Evolutionary conservation across 1,140 invertebrate species (phyloP), one percentile per base, ranked within the genome.

Genomic region (Megathymus violae): DNA sequence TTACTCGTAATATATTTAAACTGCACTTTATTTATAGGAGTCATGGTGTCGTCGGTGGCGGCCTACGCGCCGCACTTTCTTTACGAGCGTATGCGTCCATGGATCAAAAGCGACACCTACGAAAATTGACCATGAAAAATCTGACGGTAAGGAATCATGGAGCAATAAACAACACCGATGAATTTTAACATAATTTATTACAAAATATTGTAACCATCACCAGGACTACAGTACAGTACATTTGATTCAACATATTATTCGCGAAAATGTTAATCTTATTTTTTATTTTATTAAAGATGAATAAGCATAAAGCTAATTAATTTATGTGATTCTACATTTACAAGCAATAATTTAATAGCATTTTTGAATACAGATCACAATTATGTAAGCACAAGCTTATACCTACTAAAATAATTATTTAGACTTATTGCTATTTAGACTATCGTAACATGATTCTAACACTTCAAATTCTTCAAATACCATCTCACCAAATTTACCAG

Each of bases 401-500:
- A 56, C 65, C 66, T 74, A 25, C 62, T 52, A 62, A 63, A 67
- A 62, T 34, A 67, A 61, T 80, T 87, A 88, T 72, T 86, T 88
- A 64, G 87, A 84, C 79, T 89, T 91, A 85, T 85, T 88, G 60
- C 89, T 93, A 82, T 93, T 93, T 68, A 94, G 84, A 86, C 93
- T 94, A 79, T 94, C 93, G 60, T 89, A 91, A 69, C 86, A 88
- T 25, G 86, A 81, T 76, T 94, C 93, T 70, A 94, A 85, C 36
- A 96, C 93, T 89, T 96, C 95, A 66, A 96, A 96, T 63, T 95
- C 94, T 84, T 96, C 95, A 63, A 96, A 96, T 72, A 96, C 95
- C 93, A 96, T 96, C 67, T 96, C 95, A 4, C 94, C 94, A 71
- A 95, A 94, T 73, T 95, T 95, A 48, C 92, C 92, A 3, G 88